These are phyloP conservation scores for Euplexia lucipara DNA, from an alignment of 2,888 invertebrate species.

Conservation along the genomic window DNA sequence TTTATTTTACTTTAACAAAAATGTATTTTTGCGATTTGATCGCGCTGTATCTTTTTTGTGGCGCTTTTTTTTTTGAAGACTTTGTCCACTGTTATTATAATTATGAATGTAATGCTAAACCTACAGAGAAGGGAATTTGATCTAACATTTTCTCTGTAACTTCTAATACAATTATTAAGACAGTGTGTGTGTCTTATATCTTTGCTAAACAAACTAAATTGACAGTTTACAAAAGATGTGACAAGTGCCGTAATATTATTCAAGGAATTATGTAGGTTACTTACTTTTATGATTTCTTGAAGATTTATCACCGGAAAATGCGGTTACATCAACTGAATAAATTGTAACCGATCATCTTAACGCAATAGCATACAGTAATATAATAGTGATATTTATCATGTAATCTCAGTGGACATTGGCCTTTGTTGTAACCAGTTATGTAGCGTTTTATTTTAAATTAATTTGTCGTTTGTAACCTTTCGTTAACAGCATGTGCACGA, in stretches of 20 bases:
- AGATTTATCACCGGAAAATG: not conserved
- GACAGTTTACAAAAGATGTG: not conserved
- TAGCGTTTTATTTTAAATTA: constrained; percentile 24
- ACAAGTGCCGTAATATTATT: not conserved
- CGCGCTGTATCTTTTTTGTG: constrained; percentile 48
- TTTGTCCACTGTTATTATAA: constrained; percentile 56
- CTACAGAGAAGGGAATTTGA: too few relatives aligned
- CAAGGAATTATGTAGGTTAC: not conserved
- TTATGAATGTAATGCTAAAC: not conserved
- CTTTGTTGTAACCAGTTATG: constrained; percentile 53
- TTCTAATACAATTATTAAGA: not conserved
- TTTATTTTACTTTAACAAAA: constrained; percentile 33
- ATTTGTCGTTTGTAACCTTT: constrained; percentile 52
- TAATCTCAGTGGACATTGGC: constrained; percentile 57
- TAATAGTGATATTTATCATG: not conserved
- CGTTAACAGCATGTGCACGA: constrained; percentile 69
- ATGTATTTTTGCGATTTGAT: constrained; percentile 20
- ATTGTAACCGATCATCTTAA: not conserved
- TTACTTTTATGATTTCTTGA: not conserved
- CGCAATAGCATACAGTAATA: not conserved
- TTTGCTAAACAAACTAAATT: not conserved
- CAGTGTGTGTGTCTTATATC: not conserved
- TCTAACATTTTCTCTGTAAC: not conserved
- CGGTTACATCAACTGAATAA: not conserved
- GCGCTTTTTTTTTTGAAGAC: constrained; percentile 59